Evolutionary conservation across 1,140 invertebrate genomes (phyloP), one percentile per base, ranked within the genome.

Genomic region (Heliothis subflexa): DNA sequence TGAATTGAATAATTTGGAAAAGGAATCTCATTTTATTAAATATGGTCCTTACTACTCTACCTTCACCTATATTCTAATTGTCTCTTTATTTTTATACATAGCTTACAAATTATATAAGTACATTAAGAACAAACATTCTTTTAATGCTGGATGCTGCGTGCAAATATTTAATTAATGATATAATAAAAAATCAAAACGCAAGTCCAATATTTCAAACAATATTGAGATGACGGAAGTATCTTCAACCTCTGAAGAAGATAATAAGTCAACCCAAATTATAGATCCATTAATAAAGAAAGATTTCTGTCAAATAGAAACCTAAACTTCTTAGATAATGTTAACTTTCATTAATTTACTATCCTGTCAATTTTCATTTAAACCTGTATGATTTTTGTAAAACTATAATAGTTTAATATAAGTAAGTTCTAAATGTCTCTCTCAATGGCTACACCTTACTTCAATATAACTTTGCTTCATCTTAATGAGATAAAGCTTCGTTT

Each of bases 1-100:
- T 14, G 62, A 81, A 45, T 1, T 68, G 7, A 77, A 76, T 45
- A 55, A 79, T 47, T 14, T 49, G 11, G n/a, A 80, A 76, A 25
- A 74, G 12, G 33, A 80, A 68, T 76, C 79, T 13, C 64, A 80
- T 71, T 80, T 80, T 57, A 33, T 77, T 70, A 72, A 80, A 64
- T 80, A 77, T 77, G 57, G 5, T 25, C 12, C 62, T 66, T 80
- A 80, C 21, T 80, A 80, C 72, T 80, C 79, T 54, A 21, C 18
- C 21, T 71, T 80, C 55, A 76, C 74, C 57, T 77, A 57, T 54
- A 18, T 76, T 40, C 49, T 61, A 55, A 18, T 55, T n/a, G 4
- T 55, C 4, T 55, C n/a, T 55, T 55, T 55, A 55, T 18, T 55
- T n/a, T 55, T 55, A 55, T 55, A 55, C n/a, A 4, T 55, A 55